Percentiles rank a stretch among this genome's conserved stretches.
These are phyloP conservation scores for Drosophila mimetica DNA, from an alignment of 2,888 invertebrate species.

Conservation along the genomic window DNA sequence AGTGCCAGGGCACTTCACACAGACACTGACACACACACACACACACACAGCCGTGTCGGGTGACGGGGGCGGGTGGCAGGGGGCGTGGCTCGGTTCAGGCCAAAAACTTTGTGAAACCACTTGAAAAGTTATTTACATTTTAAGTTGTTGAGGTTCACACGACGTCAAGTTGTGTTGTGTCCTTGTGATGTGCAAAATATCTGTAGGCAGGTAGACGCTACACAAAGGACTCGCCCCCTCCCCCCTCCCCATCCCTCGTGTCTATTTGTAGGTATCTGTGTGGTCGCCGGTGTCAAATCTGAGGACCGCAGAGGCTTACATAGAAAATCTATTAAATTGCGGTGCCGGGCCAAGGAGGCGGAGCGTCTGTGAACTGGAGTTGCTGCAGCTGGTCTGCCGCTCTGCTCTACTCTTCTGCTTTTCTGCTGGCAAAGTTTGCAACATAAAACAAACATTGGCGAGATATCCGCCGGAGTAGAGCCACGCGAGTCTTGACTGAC, in stretches of 20 bases:
- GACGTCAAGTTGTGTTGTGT: slow-evolving; percentile 77
- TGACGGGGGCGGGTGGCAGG: not conserved
- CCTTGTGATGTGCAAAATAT: slow-evolving; percentile 78
- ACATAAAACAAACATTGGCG: slow-evolving; percentile 80
- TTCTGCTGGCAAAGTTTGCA: slow-evolving; percentile 73
- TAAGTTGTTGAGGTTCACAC: slow-evolving; percentile 81
- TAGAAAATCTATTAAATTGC: slow-evolving; percentile 78
- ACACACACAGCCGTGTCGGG: not conserved
- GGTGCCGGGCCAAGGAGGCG: slow-evolving; percentile 35
- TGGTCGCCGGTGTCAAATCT: slow-evolving; percentile 76
- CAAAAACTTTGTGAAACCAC: slow-evolving; percentile 78
- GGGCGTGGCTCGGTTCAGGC: slow-evolving; percentile 52
- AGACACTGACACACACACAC: slow-evolving; percentile 24
- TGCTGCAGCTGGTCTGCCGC: slow-evolving; percentile 45
- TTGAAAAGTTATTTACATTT: slow-evolving; percentile 79
- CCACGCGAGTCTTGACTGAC: slow-evolving; percentile 70
- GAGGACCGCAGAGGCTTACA: slow-evolving; percentile 72
- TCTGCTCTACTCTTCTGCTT: no score
- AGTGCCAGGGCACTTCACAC: slow-evolving; percentile 67
- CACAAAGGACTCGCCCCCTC: slow-evolving; percentile 16
- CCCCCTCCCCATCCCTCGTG: not conserved
- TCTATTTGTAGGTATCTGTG: slow-evolving; percentile 47
- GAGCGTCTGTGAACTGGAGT: slow-evolving; percentile 1
- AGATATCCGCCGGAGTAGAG: slow-evolving; percentile 58
- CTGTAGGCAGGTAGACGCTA: slow-evolving; percentile 63